Evolutionary conservation across 2,797 vertebrate species (phyloP).

Genomic region (Manis javanica): DNA sequence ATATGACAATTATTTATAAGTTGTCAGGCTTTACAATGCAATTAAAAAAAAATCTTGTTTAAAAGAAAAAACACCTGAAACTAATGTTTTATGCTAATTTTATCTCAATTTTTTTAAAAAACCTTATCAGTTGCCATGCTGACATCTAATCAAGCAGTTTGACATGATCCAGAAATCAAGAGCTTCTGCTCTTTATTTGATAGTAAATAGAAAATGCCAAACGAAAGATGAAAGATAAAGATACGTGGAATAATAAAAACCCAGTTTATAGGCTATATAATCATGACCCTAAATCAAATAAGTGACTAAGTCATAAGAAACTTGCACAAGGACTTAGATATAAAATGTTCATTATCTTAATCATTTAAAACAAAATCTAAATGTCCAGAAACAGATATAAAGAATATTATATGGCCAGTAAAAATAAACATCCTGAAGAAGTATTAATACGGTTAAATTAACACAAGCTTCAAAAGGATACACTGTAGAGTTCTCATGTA

Average conservation of each 20-base stretch:
- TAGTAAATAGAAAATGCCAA: conserved; percentile 8
- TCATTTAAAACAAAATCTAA: conserved; percentile 1
- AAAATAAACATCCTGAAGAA: conserved; percentile 25
- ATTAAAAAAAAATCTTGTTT: neutral
- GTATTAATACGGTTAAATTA: neutral
- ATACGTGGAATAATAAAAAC: conserved; percentile 18
- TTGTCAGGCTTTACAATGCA: neutral
- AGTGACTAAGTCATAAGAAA: neutral
- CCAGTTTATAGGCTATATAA: neutral
- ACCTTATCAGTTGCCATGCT: neutral
- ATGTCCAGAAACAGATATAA: conserved; percentile 18
- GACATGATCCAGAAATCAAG: neutral
- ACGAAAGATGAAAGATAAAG: neutral
- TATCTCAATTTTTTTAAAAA: neutral
- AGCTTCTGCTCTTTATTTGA: neutral
- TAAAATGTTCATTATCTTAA: neutral
- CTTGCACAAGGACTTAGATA: neutral
- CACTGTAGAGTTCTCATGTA: neutral
- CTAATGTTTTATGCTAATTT: neutral
- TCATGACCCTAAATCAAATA: neutral
- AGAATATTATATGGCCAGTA: neutral
- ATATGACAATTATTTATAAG: neutral
- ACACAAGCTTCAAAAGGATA: conserved; percentile 16
- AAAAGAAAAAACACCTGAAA: neutral
- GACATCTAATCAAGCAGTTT: conserved; percentile 1